Evolutionary conservation across 2,797 vertebrate species (phyloP).

Genomic region (Tachyglossus aculeatus): DNA sequence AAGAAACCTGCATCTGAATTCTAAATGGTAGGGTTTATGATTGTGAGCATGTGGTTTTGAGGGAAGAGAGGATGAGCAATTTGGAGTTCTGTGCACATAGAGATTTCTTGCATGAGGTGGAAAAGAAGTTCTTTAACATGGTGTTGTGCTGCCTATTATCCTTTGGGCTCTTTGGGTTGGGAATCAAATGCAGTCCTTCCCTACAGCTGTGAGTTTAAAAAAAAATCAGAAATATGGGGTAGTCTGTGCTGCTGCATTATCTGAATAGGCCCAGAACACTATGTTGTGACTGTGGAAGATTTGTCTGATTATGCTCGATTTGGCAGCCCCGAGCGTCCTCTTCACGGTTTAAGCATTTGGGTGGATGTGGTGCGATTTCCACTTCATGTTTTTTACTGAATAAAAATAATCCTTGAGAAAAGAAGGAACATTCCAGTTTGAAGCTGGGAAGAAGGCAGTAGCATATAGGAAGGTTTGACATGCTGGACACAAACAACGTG

Average conservation of each 20-base stretch:
- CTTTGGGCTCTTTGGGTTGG: slow-evolving; percentile 36
- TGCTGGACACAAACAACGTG: background rate
- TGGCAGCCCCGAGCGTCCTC: slow-evolving; percentile 21
- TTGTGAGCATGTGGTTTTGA: background rate
- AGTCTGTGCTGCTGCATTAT: slow-evolving; percentile 39
- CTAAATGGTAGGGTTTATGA: slow-evolving; percentile 11
- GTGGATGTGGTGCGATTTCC: background rate
- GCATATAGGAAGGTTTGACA: background rate
- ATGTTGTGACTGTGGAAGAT: slow-evolving; percentile 5
- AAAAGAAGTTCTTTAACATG: slow-evolving; percentile 17
- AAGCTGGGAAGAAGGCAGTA: slow-evolving; percentile 5
- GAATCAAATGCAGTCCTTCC: slow-evolving; percentile 36
- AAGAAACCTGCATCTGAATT: slow-evolving; percentile 18
- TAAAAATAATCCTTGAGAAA: background rate
- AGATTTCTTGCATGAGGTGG: background rate
- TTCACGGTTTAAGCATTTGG: background rate
- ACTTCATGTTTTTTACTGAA: slow-evolving; percentile 11
- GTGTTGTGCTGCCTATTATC: slow-evolving; percentile 17
- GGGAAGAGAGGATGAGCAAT: background rate
- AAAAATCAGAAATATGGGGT: slow-evolving; percentile 38
- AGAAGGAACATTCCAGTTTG: background rate
- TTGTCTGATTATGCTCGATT: slow-evolving; percentile 5
- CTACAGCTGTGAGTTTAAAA: slow-evolving; percentile 60
- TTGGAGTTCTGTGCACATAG: background rate
- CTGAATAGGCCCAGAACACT: background rate